Evolutionary conservation across 2,113 vertebrate species (phyloP), one percentile per base, ranked within the genome.

Genomic region (Erpornis zantholeuca): DNA sequence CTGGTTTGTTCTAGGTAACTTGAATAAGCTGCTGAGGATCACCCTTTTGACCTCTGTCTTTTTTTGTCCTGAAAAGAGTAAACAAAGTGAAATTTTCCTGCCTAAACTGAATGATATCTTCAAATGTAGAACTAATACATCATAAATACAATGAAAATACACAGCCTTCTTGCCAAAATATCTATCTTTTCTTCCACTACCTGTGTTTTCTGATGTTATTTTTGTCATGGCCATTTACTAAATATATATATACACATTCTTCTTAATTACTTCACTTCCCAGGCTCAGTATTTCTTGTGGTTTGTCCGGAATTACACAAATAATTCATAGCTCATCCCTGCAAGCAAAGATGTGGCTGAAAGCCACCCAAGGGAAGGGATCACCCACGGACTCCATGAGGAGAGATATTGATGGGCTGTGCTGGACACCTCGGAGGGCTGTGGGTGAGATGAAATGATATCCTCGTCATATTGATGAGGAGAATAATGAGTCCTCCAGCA

Each of bases 211-310:
- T 72, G 31, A 27, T 68, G 27, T 49, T 90, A 59, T 79, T 82
- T 91, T 94, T 94, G 77, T 84, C 59, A 63, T 50, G 76, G 49
- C 7, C 45, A 61, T 94, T 94, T 92, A 71, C 75, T 94, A 72
- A 80, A 79, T 66, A 84, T 60, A 69, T 81, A 82, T 44, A 44
- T 44, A 44, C 13, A 71, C 31, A 64, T 73, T 90, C 8, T 64
- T 89, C 71, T 66, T 94, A 79, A 86, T 92, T 91, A 68, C 56
- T 88, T 86, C 54, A 40, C 40, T 40, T 44, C 53, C 27, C 45
- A 86, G 53, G 59, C 80, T 94, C 78, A 65, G 35, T 81, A 61
- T 53, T 86, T 94, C 64, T 75, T 42, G 29, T 65, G 40, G 38
- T 80, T 92, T 93, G 42, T 24, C 36, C 56, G 71, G 94, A 84